Base-by-base conservation (phyloP, 2,113 vertebrate species). In the Merops nubicus region DNA sequence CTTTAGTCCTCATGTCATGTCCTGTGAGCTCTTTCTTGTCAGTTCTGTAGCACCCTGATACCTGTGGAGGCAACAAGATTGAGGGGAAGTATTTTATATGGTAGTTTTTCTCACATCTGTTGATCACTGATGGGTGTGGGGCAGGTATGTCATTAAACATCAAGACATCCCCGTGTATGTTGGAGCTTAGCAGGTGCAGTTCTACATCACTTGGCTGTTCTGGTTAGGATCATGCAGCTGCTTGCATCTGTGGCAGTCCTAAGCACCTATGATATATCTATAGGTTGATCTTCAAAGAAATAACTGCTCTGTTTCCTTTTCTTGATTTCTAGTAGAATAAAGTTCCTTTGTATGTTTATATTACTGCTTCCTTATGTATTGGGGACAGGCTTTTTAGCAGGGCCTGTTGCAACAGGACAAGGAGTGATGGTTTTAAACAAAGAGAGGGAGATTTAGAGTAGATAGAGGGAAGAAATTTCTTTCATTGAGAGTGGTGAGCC, bases 401-500 rank as follows among this genome's bases (percentile, higher is more conserved):
- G 33, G 16, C 14, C 33, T 56, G 40, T 42, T 19, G 38, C 1
- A 6, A 5, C 1, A 6, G n/a, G 33, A 36, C 6, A 2, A 19
- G 22, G 33, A 12, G 1, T 21, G 2, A 31, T 65, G 69, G 42
- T 10, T 83, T 83, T 40, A 67, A 74, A n/a, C 14, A 2, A 56
- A 59, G 29, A 25, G 59, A 26, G 4, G 25, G 1, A 40, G 38
- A 48, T 68, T 47, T 11, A 68, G 47, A 14, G 9, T 23, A 34
- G 60, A 67, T 47, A 5, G 19, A 36, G 45, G 23, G 18, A n/a
- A 45, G 36, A 38, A 2, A 7, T 38, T 12, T 33, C 59, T 51
- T 20, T 38, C 0, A 0, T 0, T n/a, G 22, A 29, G 40, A 11
- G 8, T 21, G 22, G 9, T 50, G 36, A n/a, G 5, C 6, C 48